Percentiles rank a stretch among this genome's conserved stretches.
Evolutionary conservation across 2,888 invertebrate species (phyloP).

Genomic region (Leptodirus hochenwartii): DNA sequence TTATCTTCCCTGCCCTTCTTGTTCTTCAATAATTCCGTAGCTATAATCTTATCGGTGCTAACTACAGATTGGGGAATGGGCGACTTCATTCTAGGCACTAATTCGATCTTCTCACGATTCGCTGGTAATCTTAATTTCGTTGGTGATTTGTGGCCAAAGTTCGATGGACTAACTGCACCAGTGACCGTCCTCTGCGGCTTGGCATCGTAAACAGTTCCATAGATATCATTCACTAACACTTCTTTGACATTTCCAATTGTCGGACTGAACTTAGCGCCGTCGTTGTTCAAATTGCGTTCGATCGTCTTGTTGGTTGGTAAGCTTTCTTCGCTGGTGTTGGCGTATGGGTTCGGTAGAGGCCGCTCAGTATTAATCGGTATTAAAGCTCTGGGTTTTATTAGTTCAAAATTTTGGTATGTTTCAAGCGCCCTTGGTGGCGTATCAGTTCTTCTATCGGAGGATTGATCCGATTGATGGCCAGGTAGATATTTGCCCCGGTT

Average conservation of each 20-base stretch:
- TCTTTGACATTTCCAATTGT: conserved; percentile 5
- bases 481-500: too few relatives aligned
- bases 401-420: conserved; percentile 20
- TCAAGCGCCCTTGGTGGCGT: conserved; percentile 22
- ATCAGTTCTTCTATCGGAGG: conserved; percentile 14
- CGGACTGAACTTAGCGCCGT: conserved; percentile 8
- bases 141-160: conserved; percentile 18
- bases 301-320: conserved; percentile 12
- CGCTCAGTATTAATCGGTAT: conserved; percentile 25
- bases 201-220: conserved; percentile 23
- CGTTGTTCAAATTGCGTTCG: conserved; percentile 13
- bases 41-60: conserved; percentile 25
- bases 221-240: conserved; percentile 17
- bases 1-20: conserved; percentile 15
- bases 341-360: conserved; percentile 24
- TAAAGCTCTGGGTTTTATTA: conserved; percentile 25
- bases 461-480: too few relatives aligned
- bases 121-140: conserved; percentile 23
- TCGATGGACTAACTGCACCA: conserved; percentile 8
- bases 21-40: conserved; percentile 23
- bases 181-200: conserved; percentile 7
- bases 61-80: conserved; percentile 23
- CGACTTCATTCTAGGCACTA: conserved; percentile 24
- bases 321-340: conserved; percentile 12
- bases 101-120: conserved; percentile 22